phyloP scores from a whole-genome alignment of 1,140 invertebrate species.

The Macrostomum lignano region DNA sequence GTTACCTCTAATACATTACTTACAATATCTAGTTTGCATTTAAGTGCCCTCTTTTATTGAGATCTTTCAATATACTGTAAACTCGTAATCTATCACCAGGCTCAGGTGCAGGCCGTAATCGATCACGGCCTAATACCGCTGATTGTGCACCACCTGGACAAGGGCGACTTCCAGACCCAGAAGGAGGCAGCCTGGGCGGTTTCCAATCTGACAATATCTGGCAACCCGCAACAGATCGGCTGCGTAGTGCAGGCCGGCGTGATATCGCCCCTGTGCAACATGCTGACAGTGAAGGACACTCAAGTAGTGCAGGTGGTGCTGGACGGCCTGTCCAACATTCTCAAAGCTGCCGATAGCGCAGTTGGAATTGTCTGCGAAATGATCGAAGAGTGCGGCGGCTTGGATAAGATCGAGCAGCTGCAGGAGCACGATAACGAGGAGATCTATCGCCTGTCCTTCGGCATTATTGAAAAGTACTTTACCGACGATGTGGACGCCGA shows the following conservation, averaged over 20 bases:
- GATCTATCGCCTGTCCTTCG: slow-evolving; percentile 89
- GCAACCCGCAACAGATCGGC: slow-evolving; percentile 35
- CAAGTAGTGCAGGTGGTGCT: slow-evolving; percentile 30
- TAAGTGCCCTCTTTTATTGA: too few species aligned
- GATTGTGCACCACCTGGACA: slow-evolving; percentile 63
- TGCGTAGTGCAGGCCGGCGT: slow-evolving; percentile 59
- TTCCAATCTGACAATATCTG: slow-evolving; percentile 86
- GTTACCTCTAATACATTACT: too few species aligned
- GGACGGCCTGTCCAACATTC: slow-evolving; percentile 27
- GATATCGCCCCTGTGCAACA: slow-evolving; percentile 34
- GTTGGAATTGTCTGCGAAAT: slow-evolving; percentile 15
- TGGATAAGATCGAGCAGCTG: slow-evolving; percentile 76
- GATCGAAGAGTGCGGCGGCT: slow-evolving; percentile 33
- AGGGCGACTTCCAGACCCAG: slow-evolving; percentile 87
- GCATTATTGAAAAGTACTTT: slow-evolving; percentile 90
- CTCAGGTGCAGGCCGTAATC: slow-evolving; percentile 83
- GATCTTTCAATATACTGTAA: too few species aligned
- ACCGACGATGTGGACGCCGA: too few species aligned
- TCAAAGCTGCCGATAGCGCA: slow-evolving; percentile 21
- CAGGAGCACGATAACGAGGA: slow-evolving; percentile 90
- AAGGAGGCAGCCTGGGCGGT: slow-evolving; percentile 98
- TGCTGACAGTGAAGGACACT: slow-evolving; percentile 22
- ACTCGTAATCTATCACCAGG: too few species aligned
- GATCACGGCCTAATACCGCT: slow-evolving; percentile 69
- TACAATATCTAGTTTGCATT: too few species aligned